phyloP scores from a whole-genome alignment of 2,797 vertebrate genomes.

The Coregonus suidteri region DNA sequence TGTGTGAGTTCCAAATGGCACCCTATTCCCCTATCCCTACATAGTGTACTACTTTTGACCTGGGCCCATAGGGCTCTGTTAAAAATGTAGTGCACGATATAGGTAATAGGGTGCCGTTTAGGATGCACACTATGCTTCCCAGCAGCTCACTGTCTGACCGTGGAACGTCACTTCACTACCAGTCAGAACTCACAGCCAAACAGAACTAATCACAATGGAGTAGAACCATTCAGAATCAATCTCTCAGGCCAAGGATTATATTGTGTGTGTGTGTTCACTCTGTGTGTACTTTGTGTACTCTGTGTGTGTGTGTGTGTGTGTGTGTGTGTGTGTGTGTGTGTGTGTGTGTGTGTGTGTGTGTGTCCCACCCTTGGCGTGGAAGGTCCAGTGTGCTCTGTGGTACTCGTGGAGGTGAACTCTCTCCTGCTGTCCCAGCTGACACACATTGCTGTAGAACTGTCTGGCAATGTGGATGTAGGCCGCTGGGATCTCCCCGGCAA shows the following conservation, averaged over 20 bases:
- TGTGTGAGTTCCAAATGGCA: not conserved
- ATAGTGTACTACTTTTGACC: no score
- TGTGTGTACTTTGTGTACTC: no score
- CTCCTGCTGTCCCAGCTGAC: constrained; percentile 83
- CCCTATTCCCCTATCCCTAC: not conserved
- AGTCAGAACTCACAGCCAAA: not conserved
- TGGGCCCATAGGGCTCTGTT: not conserved
- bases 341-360: constrained; percentile 3
- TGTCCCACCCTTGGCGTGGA: constrained; percentile 92
- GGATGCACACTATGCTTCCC: not conserved
- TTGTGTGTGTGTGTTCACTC: no score
- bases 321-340: no score
- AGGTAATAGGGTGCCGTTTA: not conserved
- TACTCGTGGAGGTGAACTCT: constrained; percentile 91
- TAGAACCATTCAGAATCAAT: not conserved
- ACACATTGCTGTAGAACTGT: constrained; percentile 89
- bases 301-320: no score
- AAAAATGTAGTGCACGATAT: not conserved
- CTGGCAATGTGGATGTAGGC: constrained; percentile 91
- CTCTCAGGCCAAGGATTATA: not conserved
- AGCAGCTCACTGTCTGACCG: not conserved
- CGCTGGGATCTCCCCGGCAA: constrained; percentile 92
- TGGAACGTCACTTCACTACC: not conserved
- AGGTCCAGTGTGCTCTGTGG: constrained; percentile 87
- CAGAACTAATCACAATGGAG: not conserved